These are phyloP conservation scores for Lacerta agilis DNA, from an alignment of 2,797 vertebrate genomes.

Conservation along the genomic window DNA sequence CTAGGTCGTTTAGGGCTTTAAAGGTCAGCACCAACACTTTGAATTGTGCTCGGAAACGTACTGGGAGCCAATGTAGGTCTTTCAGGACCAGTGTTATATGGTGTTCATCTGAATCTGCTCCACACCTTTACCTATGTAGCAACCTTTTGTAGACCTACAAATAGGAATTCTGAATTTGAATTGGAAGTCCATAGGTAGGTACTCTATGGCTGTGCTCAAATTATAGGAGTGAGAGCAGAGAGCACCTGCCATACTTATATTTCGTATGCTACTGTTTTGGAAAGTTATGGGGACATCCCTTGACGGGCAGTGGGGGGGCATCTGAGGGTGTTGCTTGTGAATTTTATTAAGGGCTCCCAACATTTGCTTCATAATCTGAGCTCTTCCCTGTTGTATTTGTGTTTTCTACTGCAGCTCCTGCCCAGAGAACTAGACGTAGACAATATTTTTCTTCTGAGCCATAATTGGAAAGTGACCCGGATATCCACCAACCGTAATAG, in stretches of 20 bases:
- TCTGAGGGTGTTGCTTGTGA: neutral
- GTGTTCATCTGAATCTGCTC: neutral
- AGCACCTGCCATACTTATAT: neutral
- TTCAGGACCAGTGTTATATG: too few species aligned
- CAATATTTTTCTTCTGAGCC: neutral
- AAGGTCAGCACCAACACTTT: too few species aligned
- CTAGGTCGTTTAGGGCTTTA: too few species aligned
- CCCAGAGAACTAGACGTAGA: neutral
- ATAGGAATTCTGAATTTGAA: neutral
- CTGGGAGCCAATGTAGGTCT: too few species aligned
- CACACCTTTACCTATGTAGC: neutral
- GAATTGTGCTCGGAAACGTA: too few species aligned
- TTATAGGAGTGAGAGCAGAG: neutral
- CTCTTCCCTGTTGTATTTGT: too few species aligned
- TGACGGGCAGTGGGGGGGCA: neutral
- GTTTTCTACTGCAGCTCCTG: neutral
- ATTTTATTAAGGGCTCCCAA: neutral
- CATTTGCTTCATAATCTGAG: too few species aligned
- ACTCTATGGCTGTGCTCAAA: neutral
- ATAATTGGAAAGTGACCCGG: neutral
- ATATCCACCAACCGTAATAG: neutral
- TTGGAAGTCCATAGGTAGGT: neutral
- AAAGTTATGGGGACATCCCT: neutral
- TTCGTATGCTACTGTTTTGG: neutral
- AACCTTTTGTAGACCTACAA: neutral